Conservation (phyloP, 2,797 vertebrate genomes). For the Lacerta agilis region DNA sequence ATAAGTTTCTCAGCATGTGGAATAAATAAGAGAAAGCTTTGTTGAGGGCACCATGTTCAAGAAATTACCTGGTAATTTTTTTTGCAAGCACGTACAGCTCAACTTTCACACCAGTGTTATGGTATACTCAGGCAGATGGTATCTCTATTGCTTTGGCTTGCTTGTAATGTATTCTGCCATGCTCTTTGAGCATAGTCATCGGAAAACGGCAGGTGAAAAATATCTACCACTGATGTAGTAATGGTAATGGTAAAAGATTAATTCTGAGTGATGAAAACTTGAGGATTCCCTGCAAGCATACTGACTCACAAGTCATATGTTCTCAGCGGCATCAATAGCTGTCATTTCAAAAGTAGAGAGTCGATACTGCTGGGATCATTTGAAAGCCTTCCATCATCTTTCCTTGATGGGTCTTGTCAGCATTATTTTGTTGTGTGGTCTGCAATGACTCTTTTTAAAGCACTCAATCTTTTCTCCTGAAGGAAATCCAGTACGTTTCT, state of each 20-base stretch:
- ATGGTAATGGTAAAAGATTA: background rate
- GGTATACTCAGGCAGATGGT: background rate
- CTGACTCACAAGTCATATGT: background rate
- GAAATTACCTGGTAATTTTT: too few species aligned
- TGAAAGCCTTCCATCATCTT: background rate
- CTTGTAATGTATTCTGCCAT: background rate
- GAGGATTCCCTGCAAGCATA: conserved; percentile 17
- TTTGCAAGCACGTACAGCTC: too few species aligned
- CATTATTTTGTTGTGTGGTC: background rate
- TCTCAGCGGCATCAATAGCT: background rate
- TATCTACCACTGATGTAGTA: background rate
- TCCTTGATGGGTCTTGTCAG: background rate
- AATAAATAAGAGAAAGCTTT: background rate
- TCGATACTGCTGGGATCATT: background rate
- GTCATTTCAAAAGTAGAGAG: background rate
- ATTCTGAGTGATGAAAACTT: conserved; percentile 4
- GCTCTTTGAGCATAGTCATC: background rate
- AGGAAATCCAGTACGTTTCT: background rate
- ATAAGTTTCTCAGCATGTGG: background rate
- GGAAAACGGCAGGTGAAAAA: background rate
- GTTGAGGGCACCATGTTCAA: background rate
- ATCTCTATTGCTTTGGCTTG: background rate
- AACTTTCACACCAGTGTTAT: background rate
- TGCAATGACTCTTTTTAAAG: conserved; percentile 15
- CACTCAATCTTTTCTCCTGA: background rate